Conservation (phyloP, 2,113 vertebrate species). For the Euleptes europaea region DNA sequence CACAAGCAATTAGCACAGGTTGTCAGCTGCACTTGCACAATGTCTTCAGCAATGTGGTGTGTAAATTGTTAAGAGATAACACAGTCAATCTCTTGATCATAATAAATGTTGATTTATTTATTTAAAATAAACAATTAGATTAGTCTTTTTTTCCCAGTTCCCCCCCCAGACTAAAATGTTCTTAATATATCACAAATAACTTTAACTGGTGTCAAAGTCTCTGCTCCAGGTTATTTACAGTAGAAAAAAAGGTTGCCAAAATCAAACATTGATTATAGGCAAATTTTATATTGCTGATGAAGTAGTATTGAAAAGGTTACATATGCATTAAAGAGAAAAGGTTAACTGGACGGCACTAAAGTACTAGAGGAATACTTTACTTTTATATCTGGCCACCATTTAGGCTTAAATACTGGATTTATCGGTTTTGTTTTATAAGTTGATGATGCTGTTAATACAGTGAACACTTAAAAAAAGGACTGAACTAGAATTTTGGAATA, state of each 20-base stretch:
- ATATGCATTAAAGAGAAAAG: neutral
- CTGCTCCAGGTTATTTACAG: neutral
- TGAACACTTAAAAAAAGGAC: neutral
- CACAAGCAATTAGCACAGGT: neutral
- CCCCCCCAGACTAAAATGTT: neutral
- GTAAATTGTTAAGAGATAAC: neutral
- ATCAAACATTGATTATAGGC: neutral
- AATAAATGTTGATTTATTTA: no score
- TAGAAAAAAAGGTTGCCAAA: neutral
- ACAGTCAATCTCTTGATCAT: no score
- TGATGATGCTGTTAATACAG: neutral
- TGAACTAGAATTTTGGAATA: neutral
- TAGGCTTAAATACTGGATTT: neutral
- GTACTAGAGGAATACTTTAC: neutral
- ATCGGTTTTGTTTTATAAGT: neutral
- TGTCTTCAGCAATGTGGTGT: neutral
- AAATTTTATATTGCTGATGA: neutral
- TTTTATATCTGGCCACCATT: neutral
- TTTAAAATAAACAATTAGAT: neutral
- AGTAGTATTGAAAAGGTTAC: neutral
- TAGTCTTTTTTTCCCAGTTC: neutral
- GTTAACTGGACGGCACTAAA: neutral
- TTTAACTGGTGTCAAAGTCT: neutral
- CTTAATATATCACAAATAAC: neutral
- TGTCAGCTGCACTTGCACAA: neutral